phyloP scores from a whole-genome alignment of 2,797 vertebrate species.

The Microctenopoma steveboyesi region DNA sequence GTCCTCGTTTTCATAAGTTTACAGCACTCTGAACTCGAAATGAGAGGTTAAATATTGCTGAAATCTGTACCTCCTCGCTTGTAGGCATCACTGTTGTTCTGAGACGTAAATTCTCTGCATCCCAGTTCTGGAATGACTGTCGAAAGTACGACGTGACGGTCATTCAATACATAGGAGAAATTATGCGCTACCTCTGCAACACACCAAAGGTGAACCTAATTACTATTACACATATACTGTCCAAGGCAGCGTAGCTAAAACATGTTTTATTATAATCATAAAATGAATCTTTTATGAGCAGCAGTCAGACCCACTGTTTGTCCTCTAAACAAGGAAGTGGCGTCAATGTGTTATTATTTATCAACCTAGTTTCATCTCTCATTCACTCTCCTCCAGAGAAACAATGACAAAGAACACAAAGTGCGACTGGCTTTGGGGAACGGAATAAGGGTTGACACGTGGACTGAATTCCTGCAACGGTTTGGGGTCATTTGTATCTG shows the following conservation, averaged over 20 bases:
- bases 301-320: not conserved
- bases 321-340: not conserved
- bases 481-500: conserved; percentile 85
- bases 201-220: conserved; percentile 80
- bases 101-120: conserved; percentile 88
- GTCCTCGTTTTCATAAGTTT: conserved; percentile 15
- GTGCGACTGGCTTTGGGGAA: conserved; percentile 87
- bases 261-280: not conserved
- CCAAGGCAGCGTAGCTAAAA: not conserved
- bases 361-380: not conserved
- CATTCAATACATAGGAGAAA: conserved; percentile 91
- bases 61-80: conserved; percentile 26
- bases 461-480: conserved; percentile 86
- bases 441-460: conserved; percentile 85
- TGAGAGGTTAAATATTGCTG: conserved; percentile 6
- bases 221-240: not conserved
- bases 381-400: conserved; percentile 73
- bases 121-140: conserved; percentile 91
- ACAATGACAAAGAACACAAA: conserved; percentile 85
- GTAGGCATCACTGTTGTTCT: conserved; percentile 87
- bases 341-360: not conserved
- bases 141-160: conserved; percentile 89
- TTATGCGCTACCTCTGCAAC: conserved; percentile 90
- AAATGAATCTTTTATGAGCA: not conserved
- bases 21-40: not conserved